These are phyloP conservation scores for Matsumyia berberina DNA, from an alignment of 2,888 invertebrate genomes.

Conservation along the genomic window DNA sequence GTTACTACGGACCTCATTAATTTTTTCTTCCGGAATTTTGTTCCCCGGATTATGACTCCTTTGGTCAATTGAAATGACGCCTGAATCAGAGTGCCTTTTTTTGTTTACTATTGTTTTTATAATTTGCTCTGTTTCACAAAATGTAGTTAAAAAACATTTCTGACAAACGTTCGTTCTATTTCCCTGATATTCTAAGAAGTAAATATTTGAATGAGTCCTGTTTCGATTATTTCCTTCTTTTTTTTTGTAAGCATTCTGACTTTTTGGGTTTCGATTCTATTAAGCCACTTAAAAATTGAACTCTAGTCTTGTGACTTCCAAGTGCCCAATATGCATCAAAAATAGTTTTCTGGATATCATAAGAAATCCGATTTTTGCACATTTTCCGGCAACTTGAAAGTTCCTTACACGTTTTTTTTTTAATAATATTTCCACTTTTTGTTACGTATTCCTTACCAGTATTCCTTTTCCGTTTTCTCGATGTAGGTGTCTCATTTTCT, in stretches of 20 bases:
- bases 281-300: constrained; percentile 24
- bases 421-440: constrained; percentile 78
- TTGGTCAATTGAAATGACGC: constrained; percentile 1
- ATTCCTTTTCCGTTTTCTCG: constrained; percentile 15
- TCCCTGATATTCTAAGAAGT: constrained; percentile 2
- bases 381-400: constrained; percentile 21
- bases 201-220: constrained; percentile 16
- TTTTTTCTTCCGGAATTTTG: constrained; percentile 9
- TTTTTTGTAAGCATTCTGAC: constrained; percentile 23
- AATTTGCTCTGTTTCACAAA: constrained; percentile 22
- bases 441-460: constrained; percentile 4
- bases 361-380: constrained; percentile 15
- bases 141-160: constrained; percentile 24
- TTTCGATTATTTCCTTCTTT: constrained; percentile 9
- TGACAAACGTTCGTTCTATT: constrained; percentile 34
- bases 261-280: neutral
- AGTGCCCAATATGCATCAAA: constrained; percentile 14
- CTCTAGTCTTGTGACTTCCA: constrained; percentile 14
- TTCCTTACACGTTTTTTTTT: constrained; percentile 96
- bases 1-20: constrained; percentile 11
- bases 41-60: constrained; percentile 7
- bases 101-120: constrained; percentile 5
- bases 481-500: constrained; percentile 14
- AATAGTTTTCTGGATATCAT: constrained; percentile 5
- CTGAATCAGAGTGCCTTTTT: neutral